Conservation (phyloP, 2,797 vertebrate genomes). For the Phoxinus dragarum region DNA sequence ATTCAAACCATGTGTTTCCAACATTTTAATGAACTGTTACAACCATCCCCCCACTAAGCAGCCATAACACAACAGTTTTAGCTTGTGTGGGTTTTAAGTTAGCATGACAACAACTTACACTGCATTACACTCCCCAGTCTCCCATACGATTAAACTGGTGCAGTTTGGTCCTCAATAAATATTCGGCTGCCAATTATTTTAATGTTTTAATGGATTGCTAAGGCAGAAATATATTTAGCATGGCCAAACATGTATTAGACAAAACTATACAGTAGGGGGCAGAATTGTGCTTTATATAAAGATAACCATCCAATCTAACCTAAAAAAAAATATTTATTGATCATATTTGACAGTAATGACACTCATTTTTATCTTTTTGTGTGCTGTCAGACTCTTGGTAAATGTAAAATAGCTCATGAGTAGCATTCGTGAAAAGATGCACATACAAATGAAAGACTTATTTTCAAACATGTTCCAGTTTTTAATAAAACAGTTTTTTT, state of each 20-base stretch:
- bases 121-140: too few species aligned
- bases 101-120: too few species aligned
- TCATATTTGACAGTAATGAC: neutral
- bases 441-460: conserved; percentile 39
- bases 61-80: too few species aligned
- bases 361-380: neutral
- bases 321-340: too few species aligned
- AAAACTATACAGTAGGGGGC: conserved; percentile 65
- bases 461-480: conserved; percentile 59
- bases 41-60: too few species aligned
- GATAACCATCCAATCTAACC: neutral
- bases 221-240: neutral
- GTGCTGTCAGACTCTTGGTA: neutral
- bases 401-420: neutral
- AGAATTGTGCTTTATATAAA: conserved; percentile 50
- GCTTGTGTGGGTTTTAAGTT: too few species aligned
- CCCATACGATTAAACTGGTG: too few species aligned
- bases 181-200: too few species aligned
- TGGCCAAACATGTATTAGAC: neutral
- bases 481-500: conserved; percentile 78
- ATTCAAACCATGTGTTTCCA: too few species aligned
- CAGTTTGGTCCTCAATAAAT: too few species aligned
- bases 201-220: neutral
- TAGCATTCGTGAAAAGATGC: neutral
- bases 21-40: too few species aligned